phyloP scores from a whole-genome alignment of 1,140 invertebrate genomes.

The Brachystomella parvula region DNA sequence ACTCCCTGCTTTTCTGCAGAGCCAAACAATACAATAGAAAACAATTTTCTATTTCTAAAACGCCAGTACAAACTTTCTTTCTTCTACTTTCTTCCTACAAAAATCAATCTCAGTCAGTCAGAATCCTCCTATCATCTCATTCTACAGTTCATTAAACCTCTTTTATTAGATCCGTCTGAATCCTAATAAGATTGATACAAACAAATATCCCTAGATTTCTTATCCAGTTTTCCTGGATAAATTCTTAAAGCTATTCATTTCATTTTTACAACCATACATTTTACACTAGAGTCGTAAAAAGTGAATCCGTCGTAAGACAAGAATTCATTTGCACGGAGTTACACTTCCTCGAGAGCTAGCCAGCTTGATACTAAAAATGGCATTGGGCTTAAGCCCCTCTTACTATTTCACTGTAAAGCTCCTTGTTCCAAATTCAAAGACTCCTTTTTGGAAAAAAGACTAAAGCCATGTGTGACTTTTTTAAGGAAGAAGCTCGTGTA shows the following conservation, averaged over 20 bases:
- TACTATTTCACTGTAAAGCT: too few relatives aligned
- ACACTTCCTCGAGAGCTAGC: neutral
- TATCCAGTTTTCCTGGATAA: too few relatives aligned
- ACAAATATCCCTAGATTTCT: too few relatives aligned
- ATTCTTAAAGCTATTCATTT: too few relatives aligned
- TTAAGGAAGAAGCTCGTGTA: too few relatives aligned
- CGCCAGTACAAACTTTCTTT: neutral
- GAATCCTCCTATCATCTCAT: neutral
- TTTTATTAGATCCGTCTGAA: neutral
- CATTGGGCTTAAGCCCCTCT: too few relatives aligned
- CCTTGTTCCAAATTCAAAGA: too few relatives aligned
- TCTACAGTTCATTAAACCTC: neutral
- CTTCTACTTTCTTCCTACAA: neutral
- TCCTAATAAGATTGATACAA: too few relatives aligned
- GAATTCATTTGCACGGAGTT: neutral
- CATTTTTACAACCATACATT: neutral
- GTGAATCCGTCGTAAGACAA: neutral
- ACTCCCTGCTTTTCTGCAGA: too few relatives aligned
- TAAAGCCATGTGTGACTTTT: too few relatives aligned
- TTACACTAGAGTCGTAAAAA: neutral
- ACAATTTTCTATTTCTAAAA: neutral
- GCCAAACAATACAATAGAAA: neutral
- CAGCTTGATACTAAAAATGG: too few relatives aligned
- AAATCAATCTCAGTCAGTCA: neutral
- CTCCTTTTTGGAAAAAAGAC: too few relatives aligned